Conservation (phyloP, 37 sponge, comb jelly and placozoan genomes). For the Spongilla lacustris region DNA sequence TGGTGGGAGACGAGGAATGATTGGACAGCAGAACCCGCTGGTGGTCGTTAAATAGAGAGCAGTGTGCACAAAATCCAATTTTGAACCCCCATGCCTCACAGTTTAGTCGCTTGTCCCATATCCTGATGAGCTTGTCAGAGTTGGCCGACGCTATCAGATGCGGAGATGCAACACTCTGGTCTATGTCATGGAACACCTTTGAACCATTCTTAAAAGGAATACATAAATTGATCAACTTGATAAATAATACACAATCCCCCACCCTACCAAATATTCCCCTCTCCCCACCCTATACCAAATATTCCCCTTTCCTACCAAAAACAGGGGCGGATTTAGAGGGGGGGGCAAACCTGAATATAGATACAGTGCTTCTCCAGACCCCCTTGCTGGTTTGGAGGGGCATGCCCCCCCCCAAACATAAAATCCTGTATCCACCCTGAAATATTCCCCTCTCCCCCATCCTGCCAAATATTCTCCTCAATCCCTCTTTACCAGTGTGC, state of each 20-base stretch:
- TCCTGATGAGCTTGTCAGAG: conserved; percentile 69
- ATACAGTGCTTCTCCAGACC: too few species aligned
- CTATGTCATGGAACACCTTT: conserved; percentile 71
- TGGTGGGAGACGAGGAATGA: conserved; percentile 69
- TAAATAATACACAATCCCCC: background rate
- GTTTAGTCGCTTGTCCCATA: conserved; percentile 74
- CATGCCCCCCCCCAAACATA: too few species aligned
- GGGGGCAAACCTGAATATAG: background rate
- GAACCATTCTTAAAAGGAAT: conserved; percentile 57
- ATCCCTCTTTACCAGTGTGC: conserved; percentile 61
- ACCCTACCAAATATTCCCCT: too few species aligned
- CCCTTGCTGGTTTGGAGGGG: too few species aligned
- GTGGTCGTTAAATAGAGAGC: background rate
- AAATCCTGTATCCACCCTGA: too few species aligned
- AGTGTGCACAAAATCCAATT: background rate
- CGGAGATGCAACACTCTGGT: background rate
- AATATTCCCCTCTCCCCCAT: too few species aligned
- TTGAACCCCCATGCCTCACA: background rate
- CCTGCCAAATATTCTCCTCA: too few species aligned
- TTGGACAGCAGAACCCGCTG: conserved; percentile 60
- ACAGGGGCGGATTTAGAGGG: background rate
- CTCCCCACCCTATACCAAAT: too few species aligned
- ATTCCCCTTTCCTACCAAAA: too few species aligned
- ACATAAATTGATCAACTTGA: too few species aligned
- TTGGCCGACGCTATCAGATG: conserved; percentile 75